Evolutionary conservation across 2,888 invertebrate species (phyloP).

Genomic region (Lamellibrachia satsuma): DNA sequence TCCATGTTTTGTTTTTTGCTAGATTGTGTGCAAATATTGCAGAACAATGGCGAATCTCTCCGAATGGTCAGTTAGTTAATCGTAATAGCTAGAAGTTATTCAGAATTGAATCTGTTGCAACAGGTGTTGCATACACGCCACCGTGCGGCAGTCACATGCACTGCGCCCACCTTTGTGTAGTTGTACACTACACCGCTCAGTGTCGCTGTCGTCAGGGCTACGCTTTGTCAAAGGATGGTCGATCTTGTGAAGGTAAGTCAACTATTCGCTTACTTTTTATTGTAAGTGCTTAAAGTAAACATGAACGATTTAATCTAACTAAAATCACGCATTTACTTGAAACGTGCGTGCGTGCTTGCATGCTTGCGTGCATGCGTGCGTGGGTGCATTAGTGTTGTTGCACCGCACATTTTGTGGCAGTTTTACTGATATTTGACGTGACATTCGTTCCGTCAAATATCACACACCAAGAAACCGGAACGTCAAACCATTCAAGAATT

Average conservation of each 20-base stretch:
- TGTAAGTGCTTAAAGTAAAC: too few relatives aligned
- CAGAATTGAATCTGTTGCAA: background rate
- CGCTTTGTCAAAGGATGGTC: constrained; percentile 20
- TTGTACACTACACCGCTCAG: background rate
- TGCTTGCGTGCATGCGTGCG: background rate
- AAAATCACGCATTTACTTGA: background rate
- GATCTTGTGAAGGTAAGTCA: constrained; percentile 13
- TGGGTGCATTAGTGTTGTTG: too few relatives aligned
- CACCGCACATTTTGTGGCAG: too few relatives aligned
- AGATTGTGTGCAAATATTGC: background rate
- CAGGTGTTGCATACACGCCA: background rate
- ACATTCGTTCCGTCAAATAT: too few relatives aligned
- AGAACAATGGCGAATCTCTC: background rate
- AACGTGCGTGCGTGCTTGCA: background rate
- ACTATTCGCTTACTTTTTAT: too few relatives aligned
- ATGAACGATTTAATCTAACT: too few relatives aligned
- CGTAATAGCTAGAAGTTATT: background rate
- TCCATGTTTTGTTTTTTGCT: background rate
- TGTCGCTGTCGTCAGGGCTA: constrained; percentile 40
- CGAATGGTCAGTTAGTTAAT: background rate
- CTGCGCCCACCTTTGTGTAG: background rate
- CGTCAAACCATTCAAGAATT: too few relatives aligned
- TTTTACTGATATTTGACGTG: too few relatives aligned
- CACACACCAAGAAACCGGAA: too few relatives aligned
- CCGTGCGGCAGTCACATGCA: background rate